phyloP scores from a whole-genome alignment of 2,113 vertebrate genomes.

The Regulus satrapa region DNA sequence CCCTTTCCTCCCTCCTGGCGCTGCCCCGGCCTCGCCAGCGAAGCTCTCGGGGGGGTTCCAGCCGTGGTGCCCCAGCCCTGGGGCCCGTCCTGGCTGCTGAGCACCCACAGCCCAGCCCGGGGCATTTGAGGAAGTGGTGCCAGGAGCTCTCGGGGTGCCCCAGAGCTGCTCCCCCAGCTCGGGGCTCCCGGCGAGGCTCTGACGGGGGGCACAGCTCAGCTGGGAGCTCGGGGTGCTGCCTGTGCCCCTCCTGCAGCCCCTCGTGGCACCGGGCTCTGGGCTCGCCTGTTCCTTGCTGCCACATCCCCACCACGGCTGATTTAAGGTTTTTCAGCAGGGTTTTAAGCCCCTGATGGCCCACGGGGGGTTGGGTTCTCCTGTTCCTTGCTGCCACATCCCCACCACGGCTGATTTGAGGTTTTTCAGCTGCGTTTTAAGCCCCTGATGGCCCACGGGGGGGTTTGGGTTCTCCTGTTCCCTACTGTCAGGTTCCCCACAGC shows the following conservation, averaged over 20 bases:
- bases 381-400: not conserved
- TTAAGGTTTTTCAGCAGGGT: not conserved
- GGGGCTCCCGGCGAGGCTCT: not conserved
- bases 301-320: not conserved
- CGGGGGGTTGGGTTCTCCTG: no score
- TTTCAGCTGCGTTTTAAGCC: no score
- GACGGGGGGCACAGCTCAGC: no score
- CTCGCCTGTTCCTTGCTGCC: not conserved
- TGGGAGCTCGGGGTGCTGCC: fast-evolving
- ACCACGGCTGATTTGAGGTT: not conserved
- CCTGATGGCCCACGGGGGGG: no score
- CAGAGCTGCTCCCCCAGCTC: no score
- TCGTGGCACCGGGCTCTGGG: fast-evolving
- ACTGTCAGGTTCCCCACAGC: not conserved
- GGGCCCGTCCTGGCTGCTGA: fast-evolving
- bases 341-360: no score
- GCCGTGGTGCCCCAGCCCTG: not conserved
- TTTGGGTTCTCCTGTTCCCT: not conserved
- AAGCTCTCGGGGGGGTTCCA: fast-evolving
- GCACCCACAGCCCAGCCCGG: not conserved
- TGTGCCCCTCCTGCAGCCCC: not conserved
- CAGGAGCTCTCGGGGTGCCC: no score
- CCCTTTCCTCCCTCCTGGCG: not conserved
- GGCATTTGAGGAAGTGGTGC: constrained; percentile 71
- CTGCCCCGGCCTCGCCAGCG: not conserved